Conservation (phyloP, 2,113 vertebrate species). For the Meleagris gallopavo region DNA sequence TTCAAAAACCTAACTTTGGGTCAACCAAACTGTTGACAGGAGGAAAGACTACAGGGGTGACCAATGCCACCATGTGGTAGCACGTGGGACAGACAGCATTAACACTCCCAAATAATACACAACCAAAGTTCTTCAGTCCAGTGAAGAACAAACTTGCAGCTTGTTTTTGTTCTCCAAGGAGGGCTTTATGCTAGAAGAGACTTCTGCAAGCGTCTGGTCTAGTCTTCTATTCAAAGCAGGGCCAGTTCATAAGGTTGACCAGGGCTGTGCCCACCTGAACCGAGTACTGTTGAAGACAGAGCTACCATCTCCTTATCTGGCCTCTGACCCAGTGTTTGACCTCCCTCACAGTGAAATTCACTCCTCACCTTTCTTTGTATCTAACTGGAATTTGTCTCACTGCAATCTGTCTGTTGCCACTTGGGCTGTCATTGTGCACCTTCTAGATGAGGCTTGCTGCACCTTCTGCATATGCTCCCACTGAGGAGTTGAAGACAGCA, state of each 20-base stretch:
- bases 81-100: neutral
- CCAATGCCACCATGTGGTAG: neutral
- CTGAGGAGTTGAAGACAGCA: neutral
- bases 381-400: neutral
- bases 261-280: neutral
- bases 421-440: neutral
- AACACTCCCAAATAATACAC: accelerated
- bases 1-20: neutral
- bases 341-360: neutral
- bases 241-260: neutral
- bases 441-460: neutral
- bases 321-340: neutral
- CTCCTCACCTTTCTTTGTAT: neutral
- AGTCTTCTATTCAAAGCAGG: neutral
- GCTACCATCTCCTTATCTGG: neutral
- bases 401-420: neutral
- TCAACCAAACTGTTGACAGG: accelerated
- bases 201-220: neutral
- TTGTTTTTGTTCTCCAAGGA: neutral
- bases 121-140: neutral
- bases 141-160: neutral
- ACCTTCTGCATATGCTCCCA: neutral
- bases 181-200: neutral
- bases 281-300: neutral
- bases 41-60: accelerated